Evolutionary conservation across 2,888 invertebrate genomes (phyloP).

Genomic region (Apodemia zela): DNA sequence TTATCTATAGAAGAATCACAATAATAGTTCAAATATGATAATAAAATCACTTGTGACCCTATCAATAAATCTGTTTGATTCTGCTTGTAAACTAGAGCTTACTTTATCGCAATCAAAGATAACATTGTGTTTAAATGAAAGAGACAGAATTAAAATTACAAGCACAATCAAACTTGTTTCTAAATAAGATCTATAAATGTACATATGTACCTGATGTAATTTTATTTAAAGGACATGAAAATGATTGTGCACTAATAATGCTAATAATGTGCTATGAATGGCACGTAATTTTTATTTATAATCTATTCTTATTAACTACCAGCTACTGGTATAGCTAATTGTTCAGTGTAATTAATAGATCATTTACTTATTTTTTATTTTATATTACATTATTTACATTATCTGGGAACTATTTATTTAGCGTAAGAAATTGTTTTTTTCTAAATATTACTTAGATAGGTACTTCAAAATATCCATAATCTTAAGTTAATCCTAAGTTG

Average conservation of each 20-base stretch:
- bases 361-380: neutral
- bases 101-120: too few species aligned
- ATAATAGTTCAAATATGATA: slow-evolving; percentile 1
- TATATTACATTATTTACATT: neutral
- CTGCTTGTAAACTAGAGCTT: neutral
- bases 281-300: neutral
- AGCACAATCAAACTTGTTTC: too few species aligned
- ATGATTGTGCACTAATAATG: neutral
- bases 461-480: too few species aligned
- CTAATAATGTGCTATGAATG: neutral
- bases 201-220: neutral
- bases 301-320: neutral
- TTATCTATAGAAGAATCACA: neutral
- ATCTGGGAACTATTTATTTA: too few species aligned
- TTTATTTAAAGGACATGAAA: neutral
- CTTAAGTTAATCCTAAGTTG: too few species aligned
- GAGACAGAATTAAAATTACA: too few species aligned
- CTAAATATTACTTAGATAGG: too few species aligned
- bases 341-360: neutral
- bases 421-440: too few species aligned
- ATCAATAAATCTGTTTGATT: neutral
- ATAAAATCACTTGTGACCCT: neutral
- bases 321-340: too few species aligned
- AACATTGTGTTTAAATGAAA: too few species aligned
- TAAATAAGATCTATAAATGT: too few species aligned